These are phyloP conservation scores for Liodrosophila aerea DNA, from an alignment of 2,888 invertebrate species.

Conservation along the genomic window DNA sequence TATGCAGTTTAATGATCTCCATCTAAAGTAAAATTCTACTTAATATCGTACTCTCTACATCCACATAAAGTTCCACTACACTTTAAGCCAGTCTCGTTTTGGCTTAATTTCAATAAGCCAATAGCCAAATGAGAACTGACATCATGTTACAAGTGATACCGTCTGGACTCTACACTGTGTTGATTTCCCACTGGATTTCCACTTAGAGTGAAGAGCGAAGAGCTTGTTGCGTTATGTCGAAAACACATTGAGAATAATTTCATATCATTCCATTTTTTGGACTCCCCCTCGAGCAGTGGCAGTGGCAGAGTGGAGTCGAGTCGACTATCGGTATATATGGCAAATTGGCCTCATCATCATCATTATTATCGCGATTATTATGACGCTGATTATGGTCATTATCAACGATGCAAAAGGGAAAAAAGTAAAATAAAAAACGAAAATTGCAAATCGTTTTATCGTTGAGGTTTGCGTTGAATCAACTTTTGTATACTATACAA, in stretches of 20 bases:
- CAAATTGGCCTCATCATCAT: slow-evolving; percentile 38
- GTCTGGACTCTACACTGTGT: slow-evolving; percentile 7
- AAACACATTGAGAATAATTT: slow-evolving; percentile 50
- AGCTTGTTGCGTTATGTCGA: slow-evolving; percentile 21
- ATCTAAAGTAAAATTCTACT: too few species aligned
- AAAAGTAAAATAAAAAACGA: background rate
- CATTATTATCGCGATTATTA: slow-evolving; percentile 4
- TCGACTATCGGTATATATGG: slow-evolving; percentile 5
- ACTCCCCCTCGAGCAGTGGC: slow-evolving; percentile 15
- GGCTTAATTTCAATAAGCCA: background rate
- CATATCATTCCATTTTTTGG: slow-evolving; percentile 13
- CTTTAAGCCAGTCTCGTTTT: slow-evolving; percentile 1
- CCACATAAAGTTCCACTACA: too few species aligned
- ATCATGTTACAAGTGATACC: slow-evolving; percentile 12
- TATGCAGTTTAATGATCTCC: too few species aligned
- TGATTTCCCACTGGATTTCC: slow-evolving; percentile 52
- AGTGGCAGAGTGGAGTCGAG: background rate
- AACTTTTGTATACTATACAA: slow-evolving; percentile 13
- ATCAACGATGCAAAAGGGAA: slow-evolving; percentile 20
- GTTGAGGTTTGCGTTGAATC: slow-evolving; percentile 10
- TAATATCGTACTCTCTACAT: too few species aligned
- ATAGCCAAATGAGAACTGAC: slow-evolving; percentile 21
- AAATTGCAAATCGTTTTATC: slow-evolving; percentile 37
- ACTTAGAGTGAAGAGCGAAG: slow-evolving; percentile 25
- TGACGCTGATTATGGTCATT: slow-evolving; percentile 3